Evolutionary conservation across 2,113 vertebrate species (phyloP), one percentile per base, ranked within the genome.

Genomic region (Periophthalmodon schlosseri): DNA sequence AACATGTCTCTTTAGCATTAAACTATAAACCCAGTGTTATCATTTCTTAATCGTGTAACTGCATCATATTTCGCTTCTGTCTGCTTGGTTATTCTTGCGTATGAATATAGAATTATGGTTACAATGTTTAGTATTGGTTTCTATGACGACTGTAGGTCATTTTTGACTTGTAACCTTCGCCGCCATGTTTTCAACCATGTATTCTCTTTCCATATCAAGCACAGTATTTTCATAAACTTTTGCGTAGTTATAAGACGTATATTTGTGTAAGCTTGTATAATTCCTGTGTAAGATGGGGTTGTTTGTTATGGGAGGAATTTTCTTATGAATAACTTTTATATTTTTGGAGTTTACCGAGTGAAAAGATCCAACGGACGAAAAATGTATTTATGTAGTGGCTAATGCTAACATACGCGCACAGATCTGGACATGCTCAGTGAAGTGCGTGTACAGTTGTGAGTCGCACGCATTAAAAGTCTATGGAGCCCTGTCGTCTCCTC

Each of bases 291-390:
- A 64, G 74, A 57, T 11, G 72, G 68, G 69, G 72, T 24, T 82
- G 76, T 88, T 80, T 86, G 76, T 83, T 84, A 83, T 75, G 0
- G 28, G 60, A 63, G 61, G 81, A 83, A 81, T 83, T 88, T 90
- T 86, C 80, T 84, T 86, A 85, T 87, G n/a, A 73, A 80, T 76
- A 87, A 80, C 85, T 87, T 90, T 90, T 90, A 76, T 90, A 90
- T 82, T 71, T 86, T 81, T 86, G 84, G 81, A 86, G 89, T 88
- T 83, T 74, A 76, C 80, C 69, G 57, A 78, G 73, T 80, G 50
- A 78, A 84, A 75, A 73, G 78, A 66, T 78, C 76, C 76, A 72
- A 80, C 81, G 86, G 85, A 84, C 72, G 69, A 28, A 69, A 14
- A 68, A 70, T 87, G 84, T 87, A 87, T 87, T 82, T 86, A 84